Base-by-base conservation (phyloP, 2,797 vertebrate genomes). In the Denticeps clupeoides region DNA sequence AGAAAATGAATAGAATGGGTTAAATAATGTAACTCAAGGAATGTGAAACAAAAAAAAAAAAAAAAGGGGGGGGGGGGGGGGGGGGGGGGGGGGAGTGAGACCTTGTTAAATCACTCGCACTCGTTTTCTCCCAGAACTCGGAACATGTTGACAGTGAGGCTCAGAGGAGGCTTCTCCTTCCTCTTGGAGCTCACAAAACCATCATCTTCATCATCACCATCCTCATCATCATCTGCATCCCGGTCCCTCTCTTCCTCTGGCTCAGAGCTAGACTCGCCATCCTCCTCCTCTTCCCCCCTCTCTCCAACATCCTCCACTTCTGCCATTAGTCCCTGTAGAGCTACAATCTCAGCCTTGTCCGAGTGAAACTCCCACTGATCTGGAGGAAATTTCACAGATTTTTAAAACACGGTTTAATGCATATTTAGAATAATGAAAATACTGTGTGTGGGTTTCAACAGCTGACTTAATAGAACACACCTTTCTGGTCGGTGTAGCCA, bases 301-400 rank as follows among this genome's bases (percentile, higher is more conserved):
- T 64, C 62, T 26, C 68, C 70, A 22, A 64, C 72, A 1, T 70
- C 11, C 21, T 66, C 72, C 33, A 77, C 77, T 24, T 73, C 70
- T 4, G 65, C 60, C 2, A 51, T 62, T 31, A 81, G 69, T 38
- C 85, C 88, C 57, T 85, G 87, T 47, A 89, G 67, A n/a, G 70
- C 68, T 7, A 81, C 65, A 45, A 95, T 82, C 49, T 91, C 90
- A 0, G 65, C 54, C 3, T 91, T 68, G 49, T 89, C 86, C 0
- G 78, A 69, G 54, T 93, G 90, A 32, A 81, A 84, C 65, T 93
- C 88, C 89, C 91, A 96, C 10, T 74, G 61, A 33, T 77, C 90
- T 93, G 22, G 38, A 32, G 5, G 8, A 13, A 23, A 19, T n/a
- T n/a, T n/a, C n/a, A n/a, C n/a, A n/a, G n/a, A n/a, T n/a, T n/a